Evolutionary conservation across 2,113 vertebrate genomes (phyloP).

Genomic region (Equus quagga): DNA sequence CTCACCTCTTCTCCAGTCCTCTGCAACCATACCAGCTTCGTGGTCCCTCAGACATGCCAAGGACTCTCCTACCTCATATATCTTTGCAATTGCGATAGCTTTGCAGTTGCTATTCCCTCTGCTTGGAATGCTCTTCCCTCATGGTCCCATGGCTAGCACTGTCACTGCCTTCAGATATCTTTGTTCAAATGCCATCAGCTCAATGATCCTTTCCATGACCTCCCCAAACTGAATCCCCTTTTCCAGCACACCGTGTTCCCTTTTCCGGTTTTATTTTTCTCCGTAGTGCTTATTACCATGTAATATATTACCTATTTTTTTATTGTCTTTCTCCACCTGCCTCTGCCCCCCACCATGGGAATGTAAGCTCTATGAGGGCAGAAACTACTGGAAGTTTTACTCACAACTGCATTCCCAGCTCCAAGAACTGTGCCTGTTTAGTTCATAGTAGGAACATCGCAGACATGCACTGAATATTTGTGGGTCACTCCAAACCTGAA

Average conservation of each 20-base stretch:
- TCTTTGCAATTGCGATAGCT: not conserved
- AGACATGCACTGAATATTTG: slow-evolving; percentile 1
- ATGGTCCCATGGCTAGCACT: not conserved
- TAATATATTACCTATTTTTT: not conserved
- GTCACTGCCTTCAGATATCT: not conserved
- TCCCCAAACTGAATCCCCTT: not conserved
- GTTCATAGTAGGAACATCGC: not conserved
- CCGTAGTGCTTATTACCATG: not conserved
- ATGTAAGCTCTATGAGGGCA: not conserved
- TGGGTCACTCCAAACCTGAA: not conserved
- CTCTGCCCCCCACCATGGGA: not conserved
- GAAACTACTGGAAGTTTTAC: not conserved
- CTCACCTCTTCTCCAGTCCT: not conserved
- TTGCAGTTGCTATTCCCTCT: not conserved
- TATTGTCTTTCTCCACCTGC: not conserved
- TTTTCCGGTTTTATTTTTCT: slow-evolving; percentile 15
- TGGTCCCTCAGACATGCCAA: not conserved
- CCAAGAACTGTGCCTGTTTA: not conserved
- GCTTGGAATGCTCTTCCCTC: not conserved
- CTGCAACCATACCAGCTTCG: not conserved
- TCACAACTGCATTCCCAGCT: not conserved
- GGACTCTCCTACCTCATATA: not conserved
- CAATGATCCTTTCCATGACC: not conserved
- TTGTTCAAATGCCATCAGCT: not conserved
- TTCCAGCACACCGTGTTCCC: not conserved